These are phyloP conservation scores for Buteo buteo DNA, from an alignment of 2,113 vertebrate species.

Conservation along the genomic window DNA sequence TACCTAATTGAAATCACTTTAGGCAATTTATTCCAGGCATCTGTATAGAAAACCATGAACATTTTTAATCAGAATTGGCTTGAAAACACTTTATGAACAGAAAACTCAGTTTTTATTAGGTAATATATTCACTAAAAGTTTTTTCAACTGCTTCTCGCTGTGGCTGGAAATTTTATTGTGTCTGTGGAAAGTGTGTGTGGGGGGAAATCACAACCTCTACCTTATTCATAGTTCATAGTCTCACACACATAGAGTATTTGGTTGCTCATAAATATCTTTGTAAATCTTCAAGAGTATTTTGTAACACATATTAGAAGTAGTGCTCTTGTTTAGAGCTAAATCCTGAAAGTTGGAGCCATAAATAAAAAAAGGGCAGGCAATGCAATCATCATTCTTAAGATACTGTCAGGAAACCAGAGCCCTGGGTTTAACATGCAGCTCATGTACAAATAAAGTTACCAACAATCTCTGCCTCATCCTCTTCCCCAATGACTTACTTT, in stretches of 20 bases:
- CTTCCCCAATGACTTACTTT: neutral
- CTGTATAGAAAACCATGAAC: neutral
- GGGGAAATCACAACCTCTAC: neutral
- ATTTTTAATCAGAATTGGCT: neutral
- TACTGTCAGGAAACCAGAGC: neutral
- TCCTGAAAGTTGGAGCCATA: neutral
- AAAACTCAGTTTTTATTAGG: neutral
- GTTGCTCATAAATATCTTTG: neutral
- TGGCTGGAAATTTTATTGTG: neutral
- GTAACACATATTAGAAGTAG: neutral
- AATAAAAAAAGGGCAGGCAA: neutral
- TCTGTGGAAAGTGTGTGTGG: neutral
- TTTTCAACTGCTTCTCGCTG: neutral
- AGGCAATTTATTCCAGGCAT: neutral
- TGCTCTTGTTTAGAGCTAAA: neutral
- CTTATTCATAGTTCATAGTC: neutral
- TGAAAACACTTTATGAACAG: neutral
- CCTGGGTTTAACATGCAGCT: neutral
- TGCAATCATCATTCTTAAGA: neutral
- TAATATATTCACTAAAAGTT: neutral
- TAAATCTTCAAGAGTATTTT: neutral
- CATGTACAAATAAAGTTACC: neutral
- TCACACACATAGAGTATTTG: neutral
- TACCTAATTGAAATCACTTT: neutral
- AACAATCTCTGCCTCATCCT: neutral